These are phyloP conservation scores for Xestoiulus laeticollis DNA, from an alignment of 2,888 invertebrate genomes.

Conservation along the genomic window DNA sequence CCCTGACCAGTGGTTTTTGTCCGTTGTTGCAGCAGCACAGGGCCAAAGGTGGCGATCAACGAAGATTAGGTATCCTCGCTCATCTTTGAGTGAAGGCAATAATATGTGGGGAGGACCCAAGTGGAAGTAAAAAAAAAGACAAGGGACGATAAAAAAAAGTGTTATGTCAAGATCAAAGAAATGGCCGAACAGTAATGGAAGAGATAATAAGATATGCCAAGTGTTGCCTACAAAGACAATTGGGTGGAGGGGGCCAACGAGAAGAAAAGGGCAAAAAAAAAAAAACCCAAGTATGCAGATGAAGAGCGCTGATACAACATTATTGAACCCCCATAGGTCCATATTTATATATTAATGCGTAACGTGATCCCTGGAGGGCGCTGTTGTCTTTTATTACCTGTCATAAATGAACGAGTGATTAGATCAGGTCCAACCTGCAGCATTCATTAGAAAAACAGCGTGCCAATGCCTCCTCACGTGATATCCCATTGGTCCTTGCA, in stretches of 20 bases:
- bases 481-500: background rate
- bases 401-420: slow-evolving; percentile 9
- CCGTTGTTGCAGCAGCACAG: background rate
- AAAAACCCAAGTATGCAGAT: background rate
- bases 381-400: slow-evolving; percentile 1
- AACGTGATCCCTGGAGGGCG: slow-evolving; percentile 9
- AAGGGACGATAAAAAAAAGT: slow-evolving; percentile 39
- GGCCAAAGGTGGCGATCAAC: slow-evolving; percentile 16
- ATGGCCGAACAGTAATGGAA: slow-evolving; percentile 42
- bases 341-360: slow-evolving; percentile 9
- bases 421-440: slow-evolving; percentile 9
- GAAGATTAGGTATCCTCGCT: background rate
- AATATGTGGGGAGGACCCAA: background rate
- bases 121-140: slow-evolving; percentile 4
- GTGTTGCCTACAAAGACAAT: slow-evolving; percentile 36
- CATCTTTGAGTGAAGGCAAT: slow-evolving; percentile 8
- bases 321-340: slow-evolving; percentile 9
- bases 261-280: background rate
- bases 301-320: background rate
- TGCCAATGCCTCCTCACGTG: slow-evolving; percentile 9
- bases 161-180: slow-evolving; percentile 47
- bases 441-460: background rate
- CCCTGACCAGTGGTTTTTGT: background rate
- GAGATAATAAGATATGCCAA: slow-evolving; percentile 43
- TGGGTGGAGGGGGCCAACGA: background rate